Evolutionary conservation across 2,888 invertebrate genomes (phyloP).

Genomic region (Macrophya alboannulata): DNA sequence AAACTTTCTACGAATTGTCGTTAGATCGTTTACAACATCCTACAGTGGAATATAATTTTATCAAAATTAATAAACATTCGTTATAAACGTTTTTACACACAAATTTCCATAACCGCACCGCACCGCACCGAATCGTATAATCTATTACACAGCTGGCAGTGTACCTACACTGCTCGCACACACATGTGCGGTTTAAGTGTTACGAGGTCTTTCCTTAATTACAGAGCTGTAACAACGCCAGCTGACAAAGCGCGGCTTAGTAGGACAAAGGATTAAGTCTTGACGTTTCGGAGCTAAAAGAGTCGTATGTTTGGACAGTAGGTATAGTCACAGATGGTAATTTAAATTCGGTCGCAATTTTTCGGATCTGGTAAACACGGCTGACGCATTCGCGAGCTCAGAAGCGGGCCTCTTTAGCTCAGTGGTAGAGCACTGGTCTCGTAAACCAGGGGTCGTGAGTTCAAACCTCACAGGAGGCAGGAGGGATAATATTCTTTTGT

Average conservation of each 20-base stretch:
- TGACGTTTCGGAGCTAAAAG: no score
- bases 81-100: not conserved
- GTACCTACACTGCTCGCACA: not conserved
- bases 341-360: not conserved
- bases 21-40: constrained; percentile 5
- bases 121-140: not conserved
- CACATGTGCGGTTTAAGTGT: not conserved
- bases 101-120: no score
- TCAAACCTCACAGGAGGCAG: constrained; percentile 50
- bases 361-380: not conserved
- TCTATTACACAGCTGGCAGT: constrained; percentile 6
- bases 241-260: not conserved
- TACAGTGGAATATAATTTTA: not conserved
- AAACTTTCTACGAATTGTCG: not conserved
- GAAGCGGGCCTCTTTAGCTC: constrained; percentile 36
- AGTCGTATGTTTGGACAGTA: not conserved
- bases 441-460: constrained; percentile 48
- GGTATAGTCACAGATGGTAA: not conserved
- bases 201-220: constrained; percentile 11
- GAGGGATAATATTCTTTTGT: not conserved
- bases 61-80: not conserved
- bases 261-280: not conserved
- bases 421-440: constrained; percentile 53
- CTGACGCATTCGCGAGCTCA: not conserved
- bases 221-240: not conserved